Conservation (phyloP, 2,113 vertebrate species). For the Orcinus orca region DNA sequence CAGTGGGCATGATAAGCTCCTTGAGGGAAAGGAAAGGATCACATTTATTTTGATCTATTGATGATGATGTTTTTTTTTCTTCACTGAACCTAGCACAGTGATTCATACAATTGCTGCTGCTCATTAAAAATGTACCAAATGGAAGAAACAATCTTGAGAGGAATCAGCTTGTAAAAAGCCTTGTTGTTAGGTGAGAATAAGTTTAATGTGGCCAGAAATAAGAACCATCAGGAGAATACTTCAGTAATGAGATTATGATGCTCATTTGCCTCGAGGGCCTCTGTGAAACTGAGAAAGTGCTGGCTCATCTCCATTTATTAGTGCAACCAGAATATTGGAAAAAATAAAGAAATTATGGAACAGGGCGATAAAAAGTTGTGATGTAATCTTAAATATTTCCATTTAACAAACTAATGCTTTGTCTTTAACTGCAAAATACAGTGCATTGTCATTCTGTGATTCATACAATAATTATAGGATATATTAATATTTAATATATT, state of each 20-base stretch:
- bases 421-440: background rate
- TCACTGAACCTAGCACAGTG: background rate
- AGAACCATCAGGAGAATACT: background rate
- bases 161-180: background rate
- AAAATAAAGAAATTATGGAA: background rate
- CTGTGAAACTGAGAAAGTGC: background rate
- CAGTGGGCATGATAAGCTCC: background rate
- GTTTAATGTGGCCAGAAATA: conserved; percentile 12
- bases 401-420: conserved; percentile 4
- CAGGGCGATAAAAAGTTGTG: background rate
- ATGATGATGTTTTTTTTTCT: background rate
- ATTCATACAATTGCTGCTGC: background rate
- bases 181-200: conserved; percentile 7
- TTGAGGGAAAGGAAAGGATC: background rate
- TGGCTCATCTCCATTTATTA: background rate
- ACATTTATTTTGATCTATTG: conserved; percentile 13
- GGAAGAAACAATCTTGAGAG: conserved; percentile 23
- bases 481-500: background rate
- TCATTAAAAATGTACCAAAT: conserved; percentile 20
- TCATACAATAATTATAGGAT: background rate
- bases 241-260: background rate
- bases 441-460: background rate
- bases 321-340: background rate
- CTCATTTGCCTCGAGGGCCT: background rate
- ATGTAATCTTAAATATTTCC: background rate